Evolutionary conservation across 2,113 vertebrate genomes (phyloP), one percentile per base, ranked within the genome.

Genomic region (Anhinga anhinga): DNA sequence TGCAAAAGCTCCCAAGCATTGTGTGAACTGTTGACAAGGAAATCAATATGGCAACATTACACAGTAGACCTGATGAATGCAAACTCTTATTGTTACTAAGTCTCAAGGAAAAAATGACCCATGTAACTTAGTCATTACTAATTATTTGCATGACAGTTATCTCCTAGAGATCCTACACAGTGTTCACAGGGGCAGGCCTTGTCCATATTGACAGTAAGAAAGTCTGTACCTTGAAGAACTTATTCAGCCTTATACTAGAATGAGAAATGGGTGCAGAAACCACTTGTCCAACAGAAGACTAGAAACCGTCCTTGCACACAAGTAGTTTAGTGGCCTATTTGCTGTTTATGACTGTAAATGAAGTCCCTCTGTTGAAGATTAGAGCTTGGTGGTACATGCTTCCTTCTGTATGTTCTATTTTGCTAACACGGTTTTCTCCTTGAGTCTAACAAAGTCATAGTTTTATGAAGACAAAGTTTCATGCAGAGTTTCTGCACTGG

Each of bases 1-100:
- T 7, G 8, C 15, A 36, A 61, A 72, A 38, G 8, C 3, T 76
- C 61, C 15, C 13, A 36, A 45, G 36, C 0, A 1, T 59, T 30
- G 0, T 18, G 21, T 20, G 29, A 82, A 18, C 26, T 22, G 11
- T 50, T 5, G 3, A 59, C 50, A 30, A 55, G 40, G n/a, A 89
- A 80, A 90, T 95, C 91, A 45, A 38, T 85, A 21, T 53, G n/a
- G 42, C 32, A 69, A 32, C 65, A 9, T 49, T 73, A 32, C 23
- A 10, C 34, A n/a, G 67, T 13, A 77, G 53, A 76, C 34, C 11
- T 26, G 49, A 19, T 65, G 30, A 42, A 2, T 53, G 44, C 44
- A 92, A 85, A 92, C 52, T 59, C 19, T 22, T 63, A 17, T 45
- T 62, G 56, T 44, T 89, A 38, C 15, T 19, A 36, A n/a, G 1